Evolutionary conservation across 2,888 invertebrate species (phyloP), one percentile per base, ranked within the genome.

Genomic region (Apocheima hispidaria): DNA sequence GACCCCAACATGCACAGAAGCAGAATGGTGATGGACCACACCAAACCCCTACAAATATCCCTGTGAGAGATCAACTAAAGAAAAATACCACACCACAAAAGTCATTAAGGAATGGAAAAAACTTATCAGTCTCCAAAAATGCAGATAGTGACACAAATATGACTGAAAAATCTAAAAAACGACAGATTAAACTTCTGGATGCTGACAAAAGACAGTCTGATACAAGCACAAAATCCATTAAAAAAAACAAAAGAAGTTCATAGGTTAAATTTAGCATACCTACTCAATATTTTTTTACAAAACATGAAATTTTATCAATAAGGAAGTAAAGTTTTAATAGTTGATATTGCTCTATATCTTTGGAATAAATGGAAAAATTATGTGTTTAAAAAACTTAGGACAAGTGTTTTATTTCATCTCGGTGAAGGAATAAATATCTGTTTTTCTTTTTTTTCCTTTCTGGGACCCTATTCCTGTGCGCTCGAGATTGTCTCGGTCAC

Each of bases 211-310:
- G 80, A 68, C 77, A 73, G 53, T 53, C 71, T 21, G 86, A 86
- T 18, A 44, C 69, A 63, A 76, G 66, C 56, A 60, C 74, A 44
- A 84, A 77, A 69, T 72, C 71, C 56, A 65, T 69, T 44, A 90
- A 88, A 75, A 90, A 86, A 72, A 78, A 81, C 49, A 90, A 83
- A 78, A 83, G 79, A 68, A 81, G 84, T 70, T 65, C 44, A 44
- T 69, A 57, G 44, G 33, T 18, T 18, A 4, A 7, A 38, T 9
- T 18, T 18, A 18, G 0, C 1, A 7, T 20, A 28, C 1, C 28
- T 26, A 6, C 10, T 33, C 12, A 20, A n/a, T 36, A 36, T 14
- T 41, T 38, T 18, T 18, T 41, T 21, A 6, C 10, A 35, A n/a
- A 14, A 43, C 4, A 23, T 23, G n/a, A n/a, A n/a, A n/a, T n/a